Base-by-base conservation (phyloP, 2,888 invertebrate genomes). In the Rotaria magnacalcarata region DNA sequence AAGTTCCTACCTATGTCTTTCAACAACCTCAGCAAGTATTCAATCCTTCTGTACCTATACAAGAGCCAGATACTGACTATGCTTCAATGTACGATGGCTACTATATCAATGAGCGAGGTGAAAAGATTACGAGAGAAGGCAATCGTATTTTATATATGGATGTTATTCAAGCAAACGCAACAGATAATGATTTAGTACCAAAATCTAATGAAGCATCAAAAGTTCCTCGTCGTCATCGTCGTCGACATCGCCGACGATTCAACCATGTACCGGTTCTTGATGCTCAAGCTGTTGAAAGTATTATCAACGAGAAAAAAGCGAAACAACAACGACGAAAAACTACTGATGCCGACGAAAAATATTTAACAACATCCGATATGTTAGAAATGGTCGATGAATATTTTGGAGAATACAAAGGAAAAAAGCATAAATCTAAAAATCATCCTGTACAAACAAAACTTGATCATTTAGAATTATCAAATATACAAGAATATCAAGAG, bases 71-170 rank as follows among this genome's bases (percentile, higher is more conserved):
- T 80, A 2, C 24, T 47, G 7, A 47, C 19, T 47, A 47, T 43
- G 10, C 10, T n/a, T 10, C 43, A 80, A 10, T n/a, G 24, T 80
- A n/a, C 34, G 47, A 80, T 41, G 11, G 0, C 1, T 80, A 47
- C n/a, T n/a, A 80, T 3, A 14, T 80, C 4, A 80, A 80, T 80
- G 80, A 80, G 14, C 43, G 14, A 8, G 80, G 80, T 47, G 80
- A 80, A 80, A 43, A n/a, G 14, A 47, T 80, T 24, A 80, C 80
- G 6, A 80, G 24, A 2, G 47, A 47, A n/a, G 80, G 80, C 47
- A 80, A 80, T 80, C 80, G 80, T n/a, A 80, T 80, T 47, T 24
- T 80, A 8, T 80, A 7, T 47, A 80, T 80, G 80, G 80, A 80
- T 80, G 80, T 80, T 80, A 47, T 80, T 80, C 43, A 43, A 80